phyloP scores from a whole-genome alignment of 2,113 vertebrate species.

The Sciurus niger region DNA sequence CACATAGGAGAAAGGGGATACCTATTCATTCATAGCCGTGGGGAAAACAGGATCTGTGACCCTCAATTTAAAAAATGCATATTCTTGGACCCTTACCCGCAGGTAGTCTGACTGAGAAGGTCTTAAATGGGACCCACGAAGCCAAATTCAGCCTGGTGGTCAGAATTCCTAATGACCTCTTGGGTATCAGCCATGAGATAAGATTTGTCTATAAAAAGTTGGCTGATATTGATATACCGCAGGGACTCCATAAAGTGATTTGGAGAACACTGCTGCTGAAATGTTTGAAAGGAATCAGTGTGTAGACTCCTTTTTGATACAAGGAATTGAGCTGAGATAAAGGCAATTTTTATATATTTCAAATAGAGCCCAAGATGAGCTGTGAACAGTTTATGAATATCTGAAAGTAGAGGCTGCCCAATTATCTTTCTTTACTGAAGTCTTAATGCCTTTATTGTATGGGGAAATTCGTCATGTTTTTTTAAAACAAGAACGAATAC shows the following conservation, averaged over 20 bases:
- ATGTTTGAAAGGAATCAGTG: slow-evolving; percentile 12
- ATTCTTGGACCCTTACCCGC: neutral
- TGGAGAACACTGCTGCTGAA: slow-evolving; percentile 38
- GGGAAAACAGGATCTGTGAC: neutral
- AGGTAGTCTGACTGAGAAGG: neutral
- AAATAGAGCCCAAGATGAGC: neutral
- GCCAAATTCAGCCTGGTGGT: neutral
- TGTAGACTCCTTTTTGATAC: neutral
- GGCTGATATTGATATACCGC: neutral
- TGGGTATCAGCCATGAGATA: neutral
- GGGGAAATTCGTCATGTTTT: neutral
- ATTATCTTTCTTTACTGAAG: neutral
- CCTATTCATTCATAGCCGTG: neutral
- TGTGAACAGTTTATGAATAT: neutral
- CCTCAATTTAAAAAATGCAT: slow-evolving; percentile 24
- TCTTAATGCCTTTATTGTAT: neutral
- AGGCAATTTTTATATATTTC: slow-evolving; percentile 40
- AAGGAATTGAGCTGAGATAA: slow-evolving; percentile 25
- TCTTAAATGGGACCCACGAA: neutral
- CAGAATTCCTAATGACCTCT: neutral
- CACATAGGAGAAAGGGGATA: neutral
- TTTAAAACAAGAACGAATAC: neutral
- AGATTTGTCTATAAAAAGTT: neutral
- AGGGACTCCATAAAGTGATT: neutral
- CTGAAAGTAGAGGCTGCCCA: neutral